Percentiles rank a stretch among this genome's conserved stretches.
Conservation (phyloP, 2,888 invertebrate species). For the Temnothorax rugatulus region DNA sequence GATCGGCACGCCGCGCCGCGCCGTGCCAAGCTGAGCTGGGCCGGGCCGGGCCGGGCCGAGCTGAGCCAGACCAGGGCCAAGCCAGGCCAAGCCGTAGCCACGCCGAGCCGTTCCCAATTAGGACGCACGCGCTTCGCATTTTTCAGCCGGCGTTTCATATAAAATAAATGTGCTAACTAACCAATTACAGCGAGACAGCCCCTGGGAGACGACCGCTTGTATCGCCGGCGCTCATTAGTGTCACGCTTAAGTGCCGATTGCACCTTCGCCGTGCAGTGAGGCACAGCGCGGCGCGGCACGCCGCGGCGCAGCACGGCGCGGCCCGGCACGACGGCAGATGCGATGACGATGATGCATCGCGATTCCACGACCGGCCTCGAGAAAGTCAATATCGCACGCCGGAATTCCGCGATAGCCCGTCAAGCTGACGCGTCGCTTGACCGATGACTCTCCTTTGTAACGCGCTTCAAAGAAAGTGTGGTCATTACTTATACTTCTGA, state of each 20-base stretch:
- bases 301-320: slow-evolving; percentile 18
- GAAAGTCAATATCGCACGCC: slow-evolving; percentile 43
- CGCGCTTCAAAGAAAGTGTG: slow-evolving; percentile 9
- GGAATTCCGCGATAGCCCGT: slow-evolving; percentile 45
- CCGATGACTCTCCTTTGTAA: slow-evolving; percentile 17
- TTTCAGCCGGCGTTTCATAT: slow-evolving; percentile 73
- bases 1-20: slow-evolving; percentile 67
- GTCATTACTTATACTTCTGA: slow-evolving; percentile 8
- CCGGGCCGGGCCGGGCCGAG: slow-evolving; percentile 35
- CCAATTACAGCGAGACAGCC: slow-evolving; percentile 77
- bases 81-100: slow-evolving; percentile 39
- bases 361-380: slow-evolving; percentile 37
- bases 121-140: slow-evolving; percentile 79
- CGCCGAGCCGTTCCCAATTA: slow-evolving; percentile 73
- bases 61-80: slow-evolving; percentile 26
- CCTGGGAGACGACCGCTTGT: slow-evolving; percentile 63
- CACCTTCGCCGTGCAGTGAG: slow-evolving; percentile 66
- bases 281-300: neutral
- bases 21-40: slow-evolving; percentile 54
- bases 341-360: slow-evolving; percentile 68
- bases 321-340: slow-evolving; percentile 45
- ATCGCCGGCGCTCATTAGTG: slow-evolving; percentile 79
- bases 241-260: slow-evolving; percentile 79
- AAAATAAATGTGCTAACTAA: slow-evolving; percentile 81
- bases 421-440: slow-evolving; percentile 34